Base-by-base conservation (phyloP, 2,113 vertebrate genomes). In the Xiphorhynchus elegans region DNA sequence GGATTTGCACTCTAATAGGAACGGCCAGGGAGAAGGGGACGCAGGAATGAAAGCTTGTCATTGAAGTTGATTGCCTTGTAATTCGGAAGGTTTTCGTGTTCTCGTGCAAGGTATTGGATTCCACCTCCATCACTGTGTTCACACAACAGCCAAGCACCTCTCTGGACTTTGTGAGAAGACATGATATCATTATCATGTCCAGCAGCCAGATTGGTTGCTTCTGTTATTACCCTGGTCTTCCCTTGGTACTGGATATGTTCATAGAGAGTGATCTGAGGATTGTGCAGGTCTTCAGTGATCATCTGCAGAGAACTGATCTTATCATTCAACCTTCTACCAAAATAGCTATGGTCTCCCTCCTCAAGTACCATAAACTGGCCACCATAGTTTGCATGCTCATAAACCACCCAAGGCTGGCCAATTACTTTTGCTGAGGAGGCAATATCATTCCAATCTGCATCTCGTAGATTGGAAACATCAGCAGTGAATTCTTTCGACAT, bases 141-240 rank as follows among this genome's bases (percentile, higher is more conserved):
- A 24, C 95, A 96, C 52, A 96, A 12, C 29, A 96, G 74, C 94
- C 95, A 97, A 23, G 0, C 96, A 24, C 95, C 96, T n/a, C 39
- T 66, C 70, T 95, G 91, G 13, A 97, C 96, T 47, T 89, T 59
- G 64, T 95, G 95, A 9, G 96, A 97, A 24, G 93, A 96, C 5
- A 63, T 6, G 14, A 3, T 79, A 58, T 94, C 78, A 2, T 89
- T 84, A 52, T 91, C 53, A 0, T 6, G 1, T 7, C 88, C 91
- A 0, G 55, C 35, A 14, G 5, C 10, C 63, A 97, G 39, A 8
- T 79, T 69, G 9, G 81, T 96, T 37, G 69, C 29, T 53, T 92
- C 58, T 49, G 0, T 83, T 60, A 96, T 0, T 8, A 90, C 52
- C 16, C 8, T 75, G 67, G 8, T 49, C 23, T 26, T 90, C 37